Evolutionary conservation across 2,113 vertebrate species (phyloP).

Genomic region (Cairina moschata): DNA sequence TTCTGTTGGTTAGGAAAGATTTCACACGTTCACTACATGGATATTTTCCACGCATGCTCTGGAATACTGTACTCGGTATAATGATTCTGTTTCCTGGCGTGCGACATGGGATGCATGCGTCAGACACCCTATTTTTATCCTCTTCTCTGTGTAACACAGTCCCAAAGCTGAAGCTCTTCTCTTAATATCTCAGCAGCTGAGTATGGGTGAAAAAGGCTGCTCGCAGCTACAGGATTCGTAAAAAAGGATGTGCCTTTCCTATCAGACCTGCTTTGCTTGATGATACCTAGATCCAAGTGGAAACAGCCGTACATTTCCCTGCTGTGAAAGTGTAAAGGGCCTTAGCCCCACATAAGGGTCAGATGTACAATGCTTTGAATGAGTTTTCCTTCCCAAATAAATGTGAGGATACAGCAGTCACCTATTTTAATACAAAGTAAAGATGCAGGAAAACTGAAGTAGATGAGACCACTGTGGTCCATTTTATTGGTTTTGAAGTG

Average conservation of each 20-base stretch:
- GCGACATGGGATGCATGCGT: conserved; percentile 53
- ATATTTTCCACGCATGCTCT: conserved; percentile 68
- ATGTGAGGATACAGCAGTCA: background rate
- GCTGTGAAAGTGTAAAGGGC: background rate
- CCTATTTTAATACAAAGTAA: background rate
- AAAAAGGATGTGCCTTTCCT: conserved; percentile 11
- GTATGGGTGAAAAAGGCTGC: background rate
- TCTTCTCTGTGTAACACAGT: conserved; percentile 58
- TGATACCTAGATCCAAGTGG: background rate
- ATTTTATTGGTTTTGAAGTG: background rate
- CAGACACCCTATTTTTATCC: conserved; percentile 72
- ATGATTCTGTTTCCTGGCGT: conserved; percentile 46
- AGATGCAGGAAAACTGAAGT: background rate
- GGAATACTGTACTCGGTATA: conserved; percentile 52
- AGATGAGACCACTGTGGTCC: background rate
- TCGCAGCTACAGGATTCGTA: background rate
- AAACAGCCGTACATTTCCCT: background rate
- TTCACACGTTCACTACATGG: background rate
- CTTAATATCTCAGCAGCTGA: background rate
- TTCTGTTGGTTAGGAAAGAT: conserved; percentile 43
- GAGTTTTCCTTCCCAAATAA: background rate
- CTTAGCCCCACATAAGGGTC: background rate
- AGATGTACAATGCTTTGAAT: background rate
- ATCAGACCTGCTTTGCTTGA: background rate
- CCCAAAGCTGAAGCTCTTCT: conserved; percentile 8